A percentile compares a stretch with the other conserved stretches of the same genome.
Evolutionary conservation across 30 jellyfish, hydroid and myxozoan genomes (phyloP).

Genomic region (Hydractinia echinata): DNA sequence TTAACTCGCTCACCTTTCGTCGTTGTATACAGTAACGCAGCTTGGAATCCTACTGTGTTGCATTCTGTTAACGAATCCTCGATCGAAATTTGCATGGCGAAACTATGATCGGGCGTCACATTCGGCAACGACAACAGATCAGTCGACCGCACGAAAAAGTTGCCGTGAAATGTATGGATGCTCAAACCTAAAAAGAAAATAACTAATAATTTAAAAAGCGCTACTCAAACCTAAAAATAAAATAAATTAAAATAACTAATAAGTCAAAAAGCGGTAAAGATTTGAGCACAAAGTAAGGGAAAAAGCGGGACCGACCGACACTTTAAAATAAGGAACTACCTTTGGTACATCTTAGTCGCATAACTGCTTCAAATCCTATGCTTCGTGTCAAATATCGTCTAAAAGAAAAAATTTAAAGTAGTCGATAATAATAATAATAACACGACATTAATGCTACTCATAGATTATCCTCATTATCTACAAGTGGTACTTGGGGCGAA

Average conservation of each 20-base stretch:
- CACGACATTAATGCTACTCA: no score
- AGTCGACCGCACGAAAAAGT: constrained; percentile 96
- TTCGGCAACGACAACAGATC: constrained; percentile 89
- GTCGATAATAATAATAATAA: neutral
- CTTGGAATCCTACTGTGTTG: constrained; percentile 77
- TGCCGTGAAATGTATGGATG: constrained; percentile 94
- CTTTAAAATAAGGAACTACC: constrained; percentile 30
- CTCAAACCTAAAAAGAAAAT: constrained; percentile 51
- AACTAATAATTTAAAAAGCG: neutral
- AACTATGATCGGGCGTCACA: constrained; percentile 97
- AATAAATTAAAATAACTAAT: no score
- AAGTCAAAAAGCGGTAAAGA: neutral
- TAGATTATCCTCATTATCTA: no score
- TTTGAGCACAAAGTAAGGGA: neutral
- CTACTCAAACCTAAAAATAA: no score
- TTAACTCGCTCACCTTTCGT: constrained; percentile 52
- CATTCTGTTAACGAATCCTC: constrained; percentile 80
- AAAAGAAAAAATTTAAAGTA: neutral
- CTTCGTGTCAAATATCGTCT: constrained; percentile 85
- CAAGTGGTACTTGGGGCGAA: no score
- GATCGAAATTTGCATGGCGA: constrained; percentile 87
- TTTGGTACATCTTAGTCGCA: constrained; percentile 92
- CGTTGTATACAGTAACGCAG: constrained; percentile 94
- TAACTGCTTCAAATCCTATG: constrained; percentile 95
- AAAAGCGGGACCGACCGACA: neutral